phyloP scores from a whole-genome alignment of 2,888 invertebrate genomes.

The Diachrysia chrysitis region DNA sequence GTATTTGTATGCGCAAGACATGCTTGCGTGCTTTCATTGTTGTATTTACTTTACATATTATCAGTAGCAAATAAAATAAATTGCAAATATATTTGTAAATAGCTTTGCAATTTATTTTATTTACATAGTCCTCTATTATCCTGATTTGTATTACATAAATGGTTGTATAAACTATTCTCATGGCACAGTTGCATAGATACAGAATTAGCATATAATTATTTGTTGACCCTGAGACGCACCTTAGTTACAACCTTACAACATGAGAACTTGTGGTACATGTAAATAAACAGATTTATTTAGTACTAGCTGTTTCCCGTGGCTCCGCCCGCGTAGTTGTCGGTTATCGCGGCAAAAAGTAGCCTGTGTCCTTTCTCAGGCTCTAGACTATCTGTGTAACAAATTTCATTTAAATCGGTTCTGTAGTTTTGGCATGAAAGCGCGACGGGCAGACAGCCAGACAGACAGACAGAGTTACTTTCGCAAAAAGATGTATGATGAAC shows the following conservation, averaged over 20 bases:
- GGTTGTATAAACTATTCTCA: slow-evolving; percentile 19
- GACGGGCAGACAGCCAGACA: too few relatives aligned
- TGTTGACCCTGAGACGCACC: slow-evolving; percentile 2
- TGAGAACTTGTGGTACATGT: background rate
- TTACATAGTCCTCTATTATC: background rate
- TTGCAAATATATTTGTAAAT: too few relatives aligned
- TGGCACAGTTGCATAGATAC: slow-evolving; percentile 43
- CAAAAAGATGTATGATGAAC: too few relatives aligned
- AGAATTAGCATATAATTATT: background rate
- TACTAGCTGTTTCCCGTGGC: too few relatives aligned
- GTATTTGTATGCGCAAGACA: slow-evolving; percentile 10
- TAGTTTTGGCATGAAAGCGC: too few relatives aligned
- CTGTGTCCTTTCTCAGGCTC: too few relatives aligned
- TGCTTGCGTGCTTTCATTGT: slow-evolving; percentile 14
- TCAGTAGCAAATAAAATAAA: too few relatives aligned
- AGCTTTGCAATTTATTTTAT: background rate
- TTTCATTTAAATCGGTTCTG: too few relatives aligned
- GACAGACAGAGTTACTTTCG: too few relatives aligned
- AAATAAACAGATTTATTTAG: background rate
- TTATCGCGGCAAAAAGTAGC: too few relatives aligned
- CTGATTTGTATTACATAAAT: background rate
- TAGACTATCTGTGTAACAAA: too few relatives aligned
- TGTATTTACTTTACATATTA: slow-evolving; percentile 6
- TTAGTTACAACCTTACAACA: background rate
- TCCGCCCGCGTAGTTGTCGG: too few relatives aligned